A percentile compares a stretch with the other conserved stretches of the same genome.
These are phyloP conservation scores for Belgica antarctica DNA, from an alignment of 2,888 invertebrate species.

Conservation along the genomic window DNA sequence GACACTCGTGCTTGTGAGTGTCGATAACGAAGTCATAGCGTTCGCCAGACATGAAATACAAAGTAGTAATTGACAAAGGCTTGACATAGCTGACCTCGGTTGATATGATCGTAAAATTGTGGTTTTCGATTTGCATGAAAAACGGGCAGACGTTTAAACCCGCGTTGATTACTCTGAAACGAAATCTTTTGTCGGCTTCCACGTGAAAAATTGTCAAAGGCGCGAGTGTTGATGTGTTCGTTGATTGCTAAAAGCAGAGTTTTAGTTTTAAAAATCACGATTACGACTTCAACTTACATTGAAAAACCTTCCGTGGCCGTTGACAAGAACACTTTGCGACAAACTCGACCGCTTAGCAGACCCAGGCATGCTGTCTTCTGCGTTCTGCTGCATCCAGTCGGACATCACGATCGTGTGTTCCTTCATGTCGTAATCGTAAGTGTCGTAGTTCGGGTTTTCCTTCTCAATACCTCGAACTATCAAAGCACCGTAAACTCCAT, in stretches of 20 bases:
- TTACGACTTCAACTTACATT: no score
- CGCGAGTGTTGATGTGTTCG: neutral
- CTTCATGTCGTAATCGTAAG: constrained; percentile 57
- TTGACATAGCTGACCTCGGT: constrained; percentile 26
- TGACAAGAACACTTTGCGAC: constrained; percentile 47
- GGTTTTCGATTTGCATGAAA: constrained; percentile 28
- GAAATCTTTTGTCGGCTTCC: constrained; percentile 8
- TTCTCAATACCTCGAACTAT: constrained; percentile 51
- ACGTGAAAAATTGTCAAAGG: constrained; percentile 35
- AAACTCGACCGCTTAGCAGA: constrained; percentile 45
- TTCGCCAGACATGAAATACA: constrained; percentile 56
- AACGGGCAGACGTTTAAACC: constrained; percentile 33
- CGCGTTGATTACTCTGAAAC: constrained; percentile 28
- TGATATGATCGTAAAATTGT: constrained; percentile 31
- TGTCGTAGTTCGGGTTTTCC: constrained; percentile 48
- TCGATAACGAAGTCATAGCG: constrained; percentile 56
- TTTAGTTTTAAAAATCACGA: no score
- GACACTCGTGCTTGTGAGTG: constrained; percentile 50
- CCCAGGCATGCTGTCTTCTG: constrained; percentile 47
- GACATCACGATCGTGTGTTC: constrained; percentile 56
- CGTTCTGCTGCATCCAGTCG: constrained; percentile 54
- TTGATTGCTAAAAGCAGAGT: no score
- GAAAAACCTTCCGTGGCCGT: constrained; percentile 47
- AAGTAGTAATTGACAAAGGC: constrained; percentile 46
- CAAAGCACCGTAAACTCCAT: constrained; percentile 55